Evolutionary conservation across 2,888 invertebrate species (phyloP).

Genomic region (Spodoptera littoralis): DNA sequence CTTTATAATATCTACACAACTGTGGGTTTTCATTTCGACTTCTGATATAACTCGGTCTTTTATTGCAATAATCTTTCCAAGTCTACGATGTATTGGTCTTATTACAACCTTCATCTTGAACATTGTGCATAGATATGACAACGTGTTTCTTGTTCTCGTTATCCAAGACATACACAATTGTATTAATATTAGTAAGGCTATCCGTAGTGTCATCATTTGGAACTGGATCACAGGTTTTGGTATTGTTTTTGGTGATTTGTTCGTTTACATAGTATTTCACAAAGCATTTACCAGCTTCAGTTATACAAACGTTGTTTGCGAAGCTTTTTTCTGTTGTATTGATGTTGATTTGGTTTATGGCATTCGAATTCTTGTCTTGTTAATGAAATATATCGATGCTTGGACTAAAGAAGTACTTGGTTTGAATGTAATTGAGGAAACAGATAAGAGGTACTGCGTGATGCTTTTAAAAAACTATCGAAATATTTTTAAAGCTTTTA

Average conservation of each 20-base stretch:
- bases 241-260: background rate
- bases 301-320: background rate
- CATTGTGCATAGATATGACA: slow-evolving; percentile 9
- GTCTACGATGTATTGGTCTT: too few species aligned
- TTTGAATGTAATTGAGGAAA: background rate
- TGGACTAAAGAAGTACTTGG: slow-evolving; percentile 1
- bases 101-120: slow-evolving; percentile 8
- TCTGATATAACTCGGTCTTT: too few species aligned
- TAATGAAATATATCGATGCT: slow-evolving; percentile 15
- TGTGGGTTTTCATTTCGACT: too few species aligned
- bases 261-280: background rate
- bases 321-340: background rate
- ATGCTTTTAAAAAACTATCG: slow-evolving; percentile 10
- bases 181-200: slow-evolving; percentile 5
- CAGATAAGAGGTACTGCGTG: background rate
- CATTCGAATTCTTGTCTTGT: slow-evolving; percentile 20
- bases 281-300: background rate
- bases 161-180: slow-evolving; percentile 16
- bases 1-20: too few species aligned
- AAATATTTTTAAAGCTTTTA: slow-evolving; percentile 17
- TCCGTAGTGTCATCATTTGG: slow-evolving; percentile 6
- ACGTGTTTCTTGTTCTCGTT: slow-evolving; percentile 16
- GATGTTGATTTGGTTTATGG: background rate
- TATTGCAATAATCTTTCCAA: too few species aligned
- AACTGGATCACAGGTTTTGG: slow-evolving; percentile 19